Evolutionary conservation across 1,140 invertebrate genomes (phyloP).

Genomic region (Polyergus mexicanus): DNA sequence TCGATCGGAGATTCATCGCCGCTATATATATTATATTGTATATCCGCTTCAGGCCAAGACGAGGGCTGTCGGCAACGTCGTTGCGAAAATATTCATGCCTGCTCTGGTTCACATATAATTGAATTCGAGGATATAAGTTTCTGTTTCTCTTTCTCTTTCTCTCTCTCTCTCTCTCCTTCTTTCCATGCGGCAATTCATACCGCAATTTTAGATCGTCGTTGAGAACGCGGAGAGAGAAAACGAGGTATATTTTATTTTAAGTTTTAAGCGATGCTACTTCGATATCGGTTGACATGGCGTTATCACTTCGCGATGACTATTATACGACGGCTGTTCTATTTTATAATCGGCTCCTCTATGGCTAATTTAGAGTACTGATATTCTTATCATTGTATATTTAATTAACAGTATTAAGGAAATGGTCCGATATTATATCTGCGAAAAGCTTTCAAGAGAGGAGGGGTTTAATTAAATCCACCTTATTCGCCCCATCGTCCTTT

Average conservation of each 20-base stretch:
- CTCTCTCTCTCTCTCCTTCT: neutral
- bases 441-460: neutral
- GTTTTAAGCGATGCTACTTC: conserved; percentile 25
- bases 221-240: neutral
- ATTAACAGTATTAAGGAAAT: neutral
- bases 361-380: neutral
- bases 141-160: too few species aligned
- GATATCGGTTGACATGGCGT: neutral
- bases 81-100: conserved; percentile 62
- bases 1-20: conserved; percentile 58
- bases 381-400: conserved; percentile 2
- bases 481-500: neutral
- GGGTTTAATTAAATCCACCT: neutral
- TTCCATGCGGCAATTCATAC: conserved; percentile 57
- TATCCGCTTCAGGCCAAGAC: conserved; percentile 31
- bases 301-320: neutral
- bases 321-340: too few species aligned
- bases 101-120: conserved; percentile 52
- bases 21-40: too few species aligned
- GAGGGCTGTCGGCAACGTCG: conserved; percentile 44
- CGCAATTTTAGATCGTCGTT: conserved; percentile 47
- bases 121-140: conserved; percentile 60
- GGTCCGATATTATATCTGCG: neutral
- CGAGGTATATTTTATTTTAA: neutral
- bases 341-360: neutral